Evolutionary conservation across 2,888 invertebrate species (phyloP).

Genomic region (Spicauda simplicius): DNA sequence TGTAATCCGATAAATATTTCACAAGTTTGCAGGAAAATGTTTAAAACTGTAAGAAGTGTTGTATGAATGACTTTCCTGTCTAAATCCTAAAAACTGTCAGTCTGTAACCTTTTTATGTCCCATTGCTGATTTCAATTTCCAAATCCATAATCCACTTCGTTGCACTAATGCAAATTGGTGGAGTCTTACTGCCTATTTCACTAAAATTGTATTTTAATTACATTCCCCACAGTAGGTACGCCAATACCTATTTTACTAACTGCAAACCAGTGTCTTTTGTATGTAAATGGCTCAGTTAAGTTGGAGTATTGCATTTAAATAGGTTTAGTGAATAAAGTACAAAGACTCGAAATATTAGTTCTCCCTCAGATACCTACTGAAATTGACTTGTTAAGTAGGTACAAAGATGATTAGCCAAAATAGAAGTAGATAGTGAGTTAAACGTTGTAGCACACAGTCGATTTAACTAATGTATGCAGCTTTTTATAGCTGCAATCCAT

Average conservation of each 20-base stretch:
- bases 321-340: constrained; percentile 76
- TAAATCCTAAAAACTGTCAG: too few relatives aligned
- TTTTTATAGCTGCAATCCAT: too few relatives aligned
- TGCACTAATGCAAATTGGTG: too few relatives aligned
- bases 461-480: too few relatives aligned
- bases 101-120: too few relatives aligned
- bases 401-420: not conserved
- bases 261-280: not conserved
- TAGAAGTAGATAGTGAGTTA: not conserved
- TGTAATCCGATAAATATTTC: not conserved
- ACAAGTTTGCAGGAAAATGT: not conserved
- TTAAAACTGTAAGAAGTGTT: not conserved
- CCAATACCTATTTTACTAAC: not conserved
- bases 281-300: constrained; percentile 49
- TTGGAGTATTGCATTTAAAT: constrained; percentile 78
- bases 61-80: not conserved
- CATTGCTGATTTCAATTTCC: too few relatives aligned
- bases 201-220: constrained; percentile 49
- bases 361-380: constrained; percentile 41
- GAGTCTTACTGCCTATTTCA: too few relatives aligned
- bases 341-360: constrained; percentile 67
- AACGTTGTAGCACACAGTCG: too few relatives aligned
- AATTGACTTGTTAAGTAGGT: not conserved
- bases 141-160: too few relatives aligned
- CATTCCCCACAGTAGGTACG: constrained; percentile 59